Evolutionary conservation across 2,797 vertebrate species (phyloP).

Genomic region (Delichon dasypus): DNA sequence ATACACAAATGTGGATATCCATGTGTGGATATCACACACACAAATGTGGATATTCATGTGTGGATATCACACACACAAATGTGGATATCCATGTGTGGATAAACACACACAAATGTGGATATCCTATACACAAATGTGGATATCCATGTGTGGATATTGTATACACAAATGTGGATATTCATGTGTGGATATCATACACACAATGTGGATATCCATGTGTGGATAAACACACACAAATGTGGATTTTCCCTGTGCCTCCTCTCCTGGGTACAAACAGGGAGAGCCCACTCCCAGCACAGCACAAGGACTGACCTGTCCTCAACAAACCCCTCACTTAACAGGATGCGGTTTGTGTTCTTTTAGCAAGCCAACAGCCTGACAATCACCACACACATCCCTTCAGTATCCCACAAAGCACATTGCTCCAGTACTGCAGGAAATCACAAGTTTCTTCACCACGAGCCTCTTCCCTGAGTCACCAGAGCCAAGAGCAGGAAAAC

Average conservation of each 20-base stretch:
- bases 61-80: too few relatives aligned
- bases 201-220: background rate
- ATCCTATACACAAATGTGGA: background rate
- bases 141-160: accelerated
- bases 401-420: background rate
- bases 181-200: accelerated
- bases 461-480: background rate
- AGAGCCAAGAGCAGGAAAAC: background rate
- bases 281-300: background rate
- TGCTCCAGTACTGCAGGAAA: background rate
- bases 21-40: background rate
- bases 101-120: background rate
- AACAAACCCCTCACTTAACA: background rate
- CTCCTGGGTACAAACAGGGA: background rate
- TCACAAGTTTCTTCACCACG: background rate
- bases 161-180: background rate
- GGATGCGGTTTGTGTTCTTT: background rate
- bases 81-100: background rate
- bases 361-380: background rate
- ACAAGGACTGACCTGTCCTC: background rate
- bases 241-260: background rate
- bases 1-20: background rate
- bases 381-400: conserved; percentile 1
- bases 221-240: too few relatives aligned
- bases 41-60: background rate